Evolutionary conservation across 1,140 invertebrate genomes (phyloP).

Genomic region (Panagrolaimus sp.): DNA sequence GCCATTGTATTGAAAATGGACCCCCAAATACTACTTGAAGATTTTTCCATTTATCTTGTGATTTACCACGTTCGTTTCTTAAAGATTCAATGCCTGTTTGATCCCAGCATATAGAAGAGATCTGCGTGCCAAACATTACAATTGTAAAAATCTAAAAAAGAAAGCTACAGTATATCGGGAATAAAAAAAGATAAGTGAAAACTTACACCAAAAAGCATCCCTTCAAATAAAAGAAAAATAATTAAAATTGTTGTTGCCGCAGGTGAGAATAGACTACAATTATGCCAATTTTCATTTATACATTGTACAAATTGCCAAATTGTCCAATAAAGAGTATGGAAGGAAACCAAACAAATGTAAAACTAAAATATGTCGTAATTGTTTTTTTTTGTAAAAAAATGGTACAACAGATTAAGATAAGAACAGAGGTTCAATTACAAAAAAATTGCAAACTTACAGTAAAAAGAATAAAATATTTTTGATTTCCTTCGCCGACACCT

Average conservation of each 20-base stretch:
- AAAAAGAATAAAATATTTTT: constrained; percentile 98
- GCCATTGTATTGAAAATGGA: constrained; percentile 59
- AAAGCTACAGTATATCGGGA: no score
- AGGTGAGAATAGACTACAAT: constrained; percentile 78
- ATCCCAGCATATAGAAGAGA: constrained; percentile 97
- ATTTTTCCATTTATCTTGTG: constrained; percentile 58
- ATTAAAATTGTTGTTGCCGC: constrained; percentile 89
- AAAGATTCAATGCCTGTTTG: constrained; percentile 71
- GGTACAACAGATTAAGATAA: no score
- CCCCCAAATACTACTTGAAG: constrained; percentile 61
- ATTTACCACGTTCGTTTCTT: constrained; percentile 18
- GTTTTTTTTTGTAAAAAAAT: no score
- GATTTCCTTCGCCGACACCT: constrained; percentile 91
- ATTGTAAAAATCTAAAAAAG: constrained; percentile 77
- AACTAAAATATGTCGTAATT: no score
- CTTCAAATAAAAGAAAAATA: constrained; percentile 91
- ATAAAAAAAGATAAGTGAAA: neutral
- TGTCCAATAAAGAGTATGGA: constrained; percentile 83
- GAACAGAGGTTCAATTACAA: neutral
- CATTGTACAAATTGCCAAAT: constrained; percentile 89
- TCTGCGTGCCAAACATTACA: constrained; percentile 91
- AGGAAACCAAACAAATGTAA: constrained; percentile 90
- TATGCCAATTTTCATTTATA: constrained; percentile 83
- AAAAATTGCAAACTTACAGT: constrained; percentile 68
- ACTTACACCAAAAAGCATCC: constrained; percentile 75